Evolutionary conservation across 2,888 invertebrate species (phyloP), one percentile per base, ranked within the genome.

Genomic region (Linnaemya vulpina): DNA sequence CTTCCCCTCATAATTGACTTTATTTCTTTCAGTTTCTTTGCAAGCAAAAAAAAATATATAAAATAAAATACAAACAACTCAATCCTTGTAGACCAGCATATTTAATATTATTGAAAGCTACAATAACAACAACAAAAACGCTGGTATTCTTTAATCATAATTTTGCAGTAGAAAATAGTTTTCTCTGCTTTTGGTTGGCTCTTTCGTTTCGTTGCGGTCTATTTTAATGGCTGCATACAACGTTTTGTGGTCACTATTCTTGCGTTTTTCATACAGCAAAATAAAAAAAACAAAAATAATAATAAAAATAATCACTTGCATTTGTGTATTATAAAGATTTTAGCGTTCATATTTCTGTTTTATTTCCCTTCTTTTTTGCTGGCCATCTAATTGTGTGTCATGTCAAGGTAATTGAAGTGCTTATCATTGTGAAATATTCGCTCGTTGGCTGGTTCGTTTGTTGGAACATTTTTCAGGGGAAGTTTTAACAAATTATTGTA

Each of bases 391-490:
- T 58, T 73, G 65, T 46, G n/a, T 74, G 58, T 60, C 74, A 80
- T 74, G 80, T 74, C 80, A 80, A 80, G 73, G 80, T 67, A 80
- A 80, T 74, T 74, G 58, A 80, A 74, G 67, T 73, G 38, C 49
- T 80, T 65, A 58, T 73, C 35, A 49, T 46, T 15, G 3, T 13
- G 43, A 71, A 35, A 63, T 63, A 9, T 53, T 62, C 5, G 11
- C n/a, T n/a, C n/a, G n/a, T n/a, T n/a, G n/a, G n/a, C n/a, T n/a
- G 3, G 17, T 9, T 20, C 17, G 20, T 20, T 63, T 67, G 55
- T 22, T 7, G 2, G 43, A 55, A 22, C 20, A 22, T 15, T 5
- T 77, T 73, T 58, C 71, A 46, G 22, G 38, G 55, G 17, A 55
- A 25, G 22, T 79, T 77, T 38, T 13, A 55, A 55, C 15, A 73